Conservation (phyloP, 1,140 invertebrate species). For the Armadillidium nasatum region DNA sequence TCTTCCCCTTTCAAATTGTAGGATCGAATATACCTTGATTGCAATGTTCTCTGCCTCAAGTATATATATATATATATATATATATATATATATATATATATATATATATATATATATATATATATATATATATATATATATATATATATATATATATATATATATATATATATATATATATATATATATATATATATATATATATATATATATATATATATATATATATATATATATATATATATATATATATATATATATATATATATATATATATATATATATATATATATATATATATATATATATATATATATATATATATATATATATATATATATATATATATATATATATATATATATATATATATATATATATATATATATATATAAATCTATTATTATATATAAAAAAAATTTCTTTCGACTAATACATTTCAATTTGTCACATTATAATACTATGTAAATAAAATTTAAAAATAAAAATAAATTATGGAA, state of each 20-base stretch:
- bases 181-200: background rate
- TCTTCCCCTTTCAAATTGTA: too few species aligned
- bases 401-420: too few species aligned
- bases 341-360: background rate
- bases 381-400: too few species aligned
- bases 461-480: too few species aligned
- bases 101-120: background rate
- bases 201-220: background rate
- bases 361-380: too few species aligned
- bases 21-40: too few species aligned
- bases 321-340: slow-evolving; percentile 11
- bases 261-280: slow-evolving; percentile 15
- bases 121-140: background rate
- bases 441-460: too few species aligned
- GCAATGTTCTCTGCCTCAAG: too few species aligned
- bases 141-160: background rate
- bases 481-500: too few species aligned
- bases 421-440: too few species aligned
- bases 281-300: slow-evolving; percentile 1
- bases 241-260: background rate
- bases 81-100: background rate
- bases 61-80: too few species aligned
- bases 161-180: background rate
- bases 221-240: background rate
- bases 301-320: slow-evolving; percentile 15